These are phyloP conservation scores for Spodoptera litura DNA, from an alignment of 1,140 invertebrate genomes.

Conservation along the genomic window DNA sequence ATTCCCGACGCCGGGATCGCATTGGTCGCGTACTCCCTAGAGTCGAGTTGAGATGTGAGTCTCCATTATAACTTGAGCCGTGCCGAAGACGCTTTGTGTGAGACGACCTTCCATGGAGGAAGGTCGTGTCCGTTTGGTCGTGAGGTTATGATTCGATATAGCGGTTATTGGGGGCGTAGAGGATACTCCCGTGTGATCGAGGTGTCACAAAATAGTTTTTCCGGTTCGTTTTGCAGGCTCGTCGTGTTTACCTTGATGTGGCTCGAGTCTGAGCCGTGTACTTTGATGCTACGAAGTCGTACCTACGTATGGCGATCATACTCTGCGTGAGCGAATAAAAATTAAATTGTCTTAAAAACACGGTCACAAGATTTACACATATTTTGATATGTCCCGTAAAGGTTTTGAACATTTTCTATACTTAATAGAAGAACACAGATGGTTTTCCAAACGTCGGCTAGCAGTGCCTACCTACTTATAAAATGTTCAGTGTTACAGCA, in stretches of 20 bases:
- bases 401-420: no score
- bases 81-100: not conserved
- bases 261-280: not conserved
- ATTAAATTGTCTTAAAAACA: not conserved
- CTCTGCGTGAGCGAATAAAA: not conserved
- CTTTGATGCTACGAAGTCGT: not conserved
- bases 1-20: slow-evolving; percentile 53
- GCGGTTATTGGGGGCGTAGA: slow-evolving; percentile 62
- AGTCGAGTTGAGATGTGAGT: slow-evolving; percentile 57
- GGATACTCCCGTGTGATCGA: slow-evolving; percentile 60
- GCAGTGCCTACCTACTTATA: not conserved
- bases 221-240: slow-evolving; percentile 54
- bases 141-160: slow-evolving; percentile 62
- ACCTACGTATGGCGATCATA: not conserved
- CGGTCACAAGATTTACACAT: no score
- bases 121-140: slow-evolving; percentile 37
- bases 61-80: slow-evolving; percentile 30
- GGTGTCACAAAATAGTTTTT: slow-evolving; percentile 70
- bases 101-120: not conserved
- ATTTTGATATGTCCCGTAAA: no score
- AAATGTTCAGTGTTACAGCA: not conserved
- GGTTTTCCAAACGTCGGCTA: not conserved
- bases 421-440: no score
- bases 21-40: slow-evolving; percentile 67
- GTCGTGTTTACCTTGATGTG: slow-evolving; percentile 36